Base-by-base conservation (phyloP, 2,113 vertebrate genomes). In the Embiotoca jacksoni region DNA sequence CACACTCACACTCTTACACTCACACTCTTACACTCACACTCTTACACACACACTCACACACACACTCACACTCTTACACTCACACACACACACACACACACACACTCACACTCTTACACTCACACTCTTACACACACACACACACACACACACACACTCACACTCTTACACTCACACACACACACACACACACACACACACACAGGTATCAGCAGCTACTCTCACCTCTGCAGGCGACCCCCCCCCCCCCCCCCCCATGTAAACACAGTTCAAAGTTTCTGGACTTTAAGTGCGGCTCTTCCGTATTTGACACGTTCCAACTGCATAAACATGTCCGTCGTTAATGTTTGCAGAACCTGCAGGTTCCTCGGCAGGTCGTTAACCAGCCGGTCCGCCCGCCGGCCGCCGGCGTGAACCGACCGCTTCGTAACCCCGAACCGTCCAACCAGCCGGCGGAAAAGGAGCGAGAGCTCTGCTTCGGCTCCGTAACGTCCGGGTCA, bases 201-300 rank as follows among this genome's bases (percentile, higher is more conserved):
- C 46, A 10, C 68, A 72, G 78, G 64, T 55, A 70, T 69, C 78
- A 69, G 83, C 69, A 81, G 72, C 78, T 74, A 72, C 15, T 36
- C 46, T 59, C 56, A 55, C 56, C 57, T 81, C 82, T 67, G 68
- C 7, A 69, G 32, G 9, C 1, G 58, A 65, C 71, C 50, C 41
- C 70, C 30, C 35, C 65, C 6, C 30, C 35, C 65, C 6, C 15
- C 3, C 61, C 39, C 52, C 33, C 47, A 11, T 83, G 68, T 57
- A 44, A 86, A 83, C 75, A 76, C 10, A 49, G 10, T 77, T 83
- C 84, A 83, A 69, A 73, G 62, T 31, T 57, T 37, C 76, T 57
- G 63, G 49, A 32, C 58, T 83, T 68, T 76, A 66, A 75, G 72
- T 64, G 67, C 67, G 49, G 76, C 72, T 55, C 67, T 60, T 53